phyloP scores from a whole-genome alignment of 2,113 vertebrate species.

The Tonatia bakeri region DNA sequence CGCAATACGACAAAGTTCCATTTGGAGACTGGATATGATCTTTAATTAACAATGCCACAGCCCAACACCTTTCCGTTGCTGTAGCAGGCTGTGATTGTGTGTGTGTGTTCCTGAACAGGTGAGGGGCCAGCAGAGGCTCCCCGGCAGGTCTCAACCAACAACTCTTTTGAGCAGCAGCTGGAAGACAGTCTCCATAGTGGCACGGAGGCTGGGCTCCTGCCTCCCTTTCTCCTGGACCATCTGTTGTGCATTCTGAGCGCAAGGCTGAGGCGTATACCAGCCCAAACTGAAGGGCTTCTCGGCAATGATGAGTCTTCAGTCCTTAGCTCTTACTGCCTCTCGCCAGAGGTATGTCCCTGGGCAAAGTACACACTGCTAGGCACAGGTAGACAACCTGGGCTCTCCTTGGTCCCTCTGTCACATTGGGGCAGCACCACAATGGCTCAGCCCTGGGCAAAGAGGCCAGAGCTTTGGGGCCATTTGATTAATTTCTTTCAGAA shows the following conservation, averaged over 20 bases:
- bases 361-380: neutral
- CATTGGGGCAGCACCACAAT: constrained; percentile 36
- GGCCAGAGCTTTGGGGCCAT: constrained; percentile 20
- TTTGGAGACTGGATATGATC: constrained; percentile 77
- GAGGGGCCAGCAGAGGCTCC: constrained; percentile 47
- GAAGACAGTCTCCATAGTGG: constrained; percentile 60
- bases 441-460: constrained; percentile 23
- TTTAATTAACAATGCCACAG: constrained; percentile 77
- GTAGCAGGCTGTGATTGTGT: constrained; percentile 49
- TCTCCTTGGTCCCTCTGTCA: neutral
- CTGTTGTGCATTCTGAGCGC: neutral
- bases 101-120: constrained; percentile 64
- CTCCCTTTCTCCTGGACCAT: neutral
- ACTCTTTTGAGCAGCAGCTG: constrained; percentile 55
- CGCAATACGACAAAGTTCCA: constrained; percentile 71
- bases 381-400: neutral
- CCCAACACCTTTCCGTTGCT: constrained; percentile 62
- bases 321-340: neutral
- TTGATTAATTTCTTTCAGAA: constrained; percentile 26
- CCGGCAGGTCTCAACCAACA: constrained; percentile 32
- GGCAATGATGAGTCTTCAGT: neutral
- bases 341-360: neutral
- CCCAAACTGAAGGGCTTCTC: constrained; percentile 3
- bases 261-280: neutral
- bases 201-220: neutral